Base-by-base conservation (phyloP, 2,888 invertebrate genomes). In the Latheticus oryzae region DNA sequence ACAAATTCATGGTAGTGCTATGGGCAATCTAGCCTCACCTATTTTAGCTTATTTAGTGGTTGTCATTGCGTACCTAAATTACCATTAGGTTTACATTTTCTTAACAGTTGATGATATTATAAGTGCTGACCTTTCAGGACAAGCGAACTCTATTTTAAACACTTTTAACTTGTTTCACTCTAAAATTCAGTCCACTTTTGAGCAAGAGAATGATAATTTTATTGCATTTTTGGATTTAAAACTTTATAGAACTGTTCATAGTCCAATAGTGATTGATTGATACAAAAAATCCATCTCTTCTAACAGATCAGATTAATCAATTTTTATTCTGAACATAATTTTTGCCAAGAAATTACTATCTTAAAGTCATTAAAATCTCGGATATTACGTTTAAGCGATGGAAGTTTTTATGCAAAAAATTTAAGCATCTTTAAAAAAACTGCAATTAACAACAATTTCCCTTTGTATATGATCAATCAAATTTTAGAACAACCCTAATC, bases 401-500 rank as follows among this genome's bases (percentile, higher is more conserved):
- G n/a, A n/a, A 19, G 21, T 19, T 19, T 19, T 19, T 19, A 19
- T 19, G 21, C n/a, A 19, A 19, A 19, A 19, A n/a, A 23, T 23
- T 23, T 23, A 23, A 24, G 9, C 9, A n/a, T 40, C 24, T 8
- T 23, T 7, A 24, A 24, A 16, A 30, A 19, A 50, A 42, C 9
- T 19, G 21, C 21, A 19, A 19, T 19, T 19, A 19, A 19, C 21
- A 19, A 19, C 21, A 19, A 19, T 19, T n/a, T n/a, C n/a, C n/a
- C n/a, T n/a, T n/a, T n/a, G n/a, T n/a, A n/a, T n/a, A n/a, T n/a
- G n/a, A n/a, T n/a, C n/a, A n/a, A n/a, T n/a, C 21, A 19, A 19
- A 19, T 19, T 19, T 19, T 19, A 19, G 21, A 19, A 19, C 21
- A 19, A 19, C 5, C 5, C 21, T 5, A 19, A 19, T 19, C 21